Evolutionary conservation across 2,113 vertebrate species (phyloP).

Genomic region (Anoura caudifer): DNA sequence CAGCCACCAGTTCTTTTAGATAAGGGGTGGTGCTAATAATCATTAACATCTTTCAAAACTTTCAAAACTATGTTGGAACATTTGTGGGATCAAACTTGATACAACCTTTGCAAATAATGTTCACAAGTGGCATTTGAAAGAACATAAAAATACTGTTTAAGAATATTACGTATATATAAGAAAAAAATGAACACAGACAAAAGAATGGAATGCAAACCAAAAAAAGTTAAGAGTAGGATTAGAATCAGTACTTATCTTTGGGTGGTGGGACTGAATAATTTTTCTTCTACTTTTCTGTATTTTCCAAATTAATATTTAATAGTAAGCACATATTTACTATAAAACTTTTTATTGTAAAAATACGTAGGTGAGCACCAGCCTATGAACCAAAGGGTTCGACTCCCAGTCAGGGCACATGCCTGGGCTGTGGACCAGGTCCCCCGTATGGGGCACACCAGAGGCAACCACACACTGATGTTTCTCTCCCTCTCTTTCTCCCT

Average conservation of each 20-base stretch:
- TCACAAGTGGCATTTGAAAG: neutral
- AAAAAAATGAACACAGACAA: neutral
- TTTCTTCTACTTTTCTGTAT: neutral
- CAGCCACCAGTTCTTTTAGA: neutral
- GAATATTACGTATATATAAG: neutral
- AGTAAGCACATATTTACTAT: neutral
- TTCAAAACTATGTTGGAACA: neutral
- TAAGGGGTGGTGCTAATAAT: neutral
- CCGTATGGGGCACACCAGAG: too few species aligned
- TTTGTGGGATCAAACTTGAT: neutral
- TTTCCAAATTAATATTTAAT: neutral
- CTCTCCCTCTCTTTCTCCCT: too few species aligned
- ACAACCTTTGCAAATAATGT: neutral
- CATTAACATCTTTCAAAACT: neutral
- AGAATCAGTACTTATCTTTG: neutral
- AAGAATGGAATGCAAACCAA: neutral
- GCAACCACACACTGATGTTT: too few species aligned
- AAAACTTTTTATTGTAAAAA: neutral
- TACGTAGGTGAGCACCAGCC: neutral
- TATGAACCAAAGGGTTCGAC: too few species aligned
- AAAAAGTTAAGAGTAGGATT: neutral
- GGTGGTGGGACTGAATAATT: neutral
- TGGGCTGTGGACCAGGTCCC: too few species aligned
- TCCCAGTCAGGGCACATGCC: too few species aligned
- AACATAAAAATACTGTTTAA: neutral